Conservation (phyloP, 2,797 vertebrate species). For the Knipowitschia caucasica region DNA sequence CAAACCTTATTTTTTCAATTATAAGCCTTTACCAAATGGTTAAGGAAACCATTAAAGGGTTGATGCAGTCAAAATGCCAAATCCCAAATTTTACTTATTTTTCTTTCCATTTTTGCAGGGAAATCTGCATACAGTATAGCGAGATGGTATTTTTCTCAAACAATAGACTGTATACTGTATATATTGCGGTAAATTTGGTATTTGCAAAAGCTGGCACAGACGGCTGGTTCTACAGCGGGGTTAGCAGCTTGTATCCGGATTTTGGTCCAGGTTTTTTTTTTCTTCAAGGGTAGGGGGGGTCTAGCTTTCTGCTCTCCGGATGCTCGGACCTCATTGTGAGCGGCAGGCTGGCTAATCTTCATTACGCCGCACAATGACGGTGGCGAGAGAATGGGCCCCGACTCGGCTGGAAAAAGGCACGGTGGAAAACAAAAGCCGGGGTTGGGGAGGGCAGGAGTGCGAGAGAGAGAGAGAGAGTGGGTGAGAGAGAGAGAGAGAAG, state of each 20-base stretch:
- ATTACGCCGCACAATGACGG: slow-evolving; percentile 68
- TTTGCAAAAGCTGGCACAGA: slow-evolving; percentile 39
- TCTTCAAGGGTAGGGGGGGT: background rate
- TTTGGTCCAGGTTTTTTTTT: slow-evolving; percentile 43
- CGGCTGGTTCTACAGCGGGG: slow-evolving; percentile 55
- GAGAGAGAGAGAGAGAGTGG: slow-evolving; percentile 12
- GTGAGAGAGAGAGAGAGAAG: slow-evolving; percentile 35
- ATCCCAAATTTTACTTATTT: too few relatives aligned
- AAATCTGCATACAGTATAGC: too few relatives aligned
- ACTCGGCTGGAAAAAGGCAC: slow-evolving; percentile 62
- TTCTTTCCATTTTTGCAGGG: too few relatives aligned
- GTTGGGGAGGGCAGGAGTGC: slow-evolving; percentile 38
- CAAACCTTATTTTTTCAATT: too few relatives aligned
- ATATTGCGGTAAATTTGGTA: background rate
- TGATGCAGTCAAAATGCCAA: too few relatives aligned
- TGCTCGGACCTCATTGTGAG: slow-evolving; percentile 69
- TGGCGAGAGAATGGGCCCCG: slow-evolving; percentile 59
- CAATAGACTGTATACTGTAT: background rate
- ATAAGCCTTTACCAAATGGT: too few relatives aligned
- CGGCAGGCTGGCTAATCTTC: slow-evolving; percentile 72
- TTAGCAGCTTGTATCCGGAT: slow-evolving; percentile 69
- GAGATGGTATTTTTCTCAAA: background rate
- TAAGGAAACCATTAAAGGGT: too few relatives aligned
- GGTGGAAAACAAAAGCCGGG: slow-evolving; percentile 62
- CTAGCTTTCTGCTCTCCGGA: slow-evolving; percentile 49